These are phyloP conservation scores for Cladorhizidae sp. DNA, from an alignment of 37 sponge, comb jelly and placozoan genomes.

Conservation along the genomic window DNA sequence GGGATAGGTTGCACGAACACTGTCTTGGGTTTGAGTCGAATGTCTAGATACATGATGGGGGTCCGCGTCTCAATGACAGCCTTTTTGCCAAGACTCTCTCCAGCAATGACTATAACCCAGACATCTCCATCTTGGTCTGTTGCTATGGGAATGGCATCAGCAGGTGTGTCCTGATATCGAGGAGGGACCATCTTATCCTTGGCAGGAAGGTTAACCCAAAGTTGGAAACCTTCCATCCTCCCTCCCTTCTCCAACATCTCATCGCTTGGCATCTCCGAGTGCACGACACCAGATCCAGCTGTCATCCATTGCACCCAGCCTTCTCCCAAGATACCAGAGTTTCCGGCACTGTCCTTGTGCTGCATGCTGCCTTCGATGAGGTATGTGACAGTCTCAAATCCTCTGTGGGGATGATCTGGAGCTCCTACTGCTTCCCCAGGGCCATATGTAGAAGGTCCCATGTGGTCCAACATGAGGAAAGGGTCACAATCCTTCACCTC, in stretches of 20 bases:
- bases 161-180: constrained; percentile 80
- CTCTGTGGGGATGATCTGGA: constrained; percentile 93
- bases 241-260: constrained; percentile 77
- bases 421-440: constrained; percentile 86
- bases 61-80: constrained; percentile 81
- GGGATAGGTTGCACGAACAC: constrained; percentile 72
- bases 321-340: constrained; percentile 53
- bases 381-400: constrained; percentile 90
- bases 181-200: constrained; percentile 89
- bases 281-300: constrained; percentile 88
- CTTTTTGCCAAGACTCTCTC: constrained; percentile 71
- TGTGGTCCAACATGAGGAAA: constrained; percentile 86
- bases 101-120: constrained; percentile 85
- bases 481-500: constrained; percentile 62
- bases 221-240: constrained; percentile 80
- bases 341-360: constrained; percentile 82
- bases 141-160: constrained; percentile 70
- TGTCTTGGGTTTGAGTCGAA: constrained; percentile 69
- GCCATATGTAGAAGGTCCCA: constrained; percentile 68
- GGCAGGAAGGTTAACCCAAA: constrained; percentile 88
- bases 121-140: constrained; percentile 67
- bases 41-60: constrained; percentile 75
- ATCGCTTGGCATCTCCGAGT: constrained; percentile 86
- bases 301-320: constrained; percentile 98
- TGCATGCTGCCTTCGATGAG: constrained; percentile 49